Evolutionary conservation across 2,113 vertebrate species (phyloP).

Genomic region (Tichodroma muraria): DNA sequence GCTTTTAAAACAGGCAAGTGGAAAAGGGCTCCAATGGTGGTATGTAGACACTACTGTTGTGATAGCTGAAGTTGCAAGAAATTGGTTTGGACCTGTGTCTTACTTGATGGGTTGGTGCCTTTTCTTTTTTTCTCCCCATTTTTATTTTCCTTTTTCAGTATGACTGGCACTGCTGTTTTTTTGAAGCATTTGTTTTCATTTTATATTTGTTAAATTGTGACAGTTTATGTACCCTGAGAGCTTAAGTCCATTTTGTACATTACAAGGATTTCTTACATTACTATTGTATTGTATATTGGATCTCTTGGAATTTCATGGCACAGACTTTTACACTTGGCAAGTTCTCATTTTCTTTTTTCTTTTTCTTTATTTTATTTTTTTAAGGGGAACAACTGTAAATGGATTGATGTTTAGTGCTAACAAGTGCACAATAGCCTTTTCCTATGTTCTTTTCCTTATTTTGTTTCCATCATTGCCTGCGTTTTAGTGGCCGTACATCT

Average conservation of each 20-base stretch:
- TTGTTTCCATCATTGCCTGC: neutral
- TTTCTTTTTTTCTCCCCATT: neutral
- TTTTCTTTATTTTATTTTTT: neutral
- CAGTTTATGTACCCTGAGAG: neutral
- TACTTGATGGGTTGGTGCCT: neutral
- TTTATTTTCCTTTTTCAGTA: neutral
- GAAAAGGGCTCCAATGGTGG: neutral
- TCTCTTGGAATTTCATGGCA: neutral
- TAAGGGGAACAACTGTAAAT: neutral
- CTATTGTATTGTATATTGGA: too few relatives aligned
- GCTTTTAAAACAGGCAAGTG: neutral
- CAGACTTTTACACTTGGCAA: neutral
- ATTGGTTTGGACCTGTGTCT: neutral
- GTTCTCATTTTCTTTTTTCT: neutral
- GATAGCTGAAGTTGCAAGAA: neutral
- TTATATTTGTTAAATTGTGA: neutral
- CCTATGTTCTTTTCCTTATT: neutral
- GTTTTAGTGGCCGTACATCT: neutral
- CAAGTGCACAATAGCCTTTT: neutral
- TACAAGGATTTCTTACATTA: neutral
- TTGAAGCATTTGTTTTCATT: neutral
- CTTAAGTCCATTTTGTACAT: neutral
- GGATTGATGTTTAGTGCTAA: neutral
- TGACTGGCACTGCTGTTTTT: neutral
- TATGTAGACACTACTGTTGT: neutral